Percentiles rank a stretch among this genome's conserved stretches.
Evolutionary conservation across 2,113 vertebrate genomes (phyloP).

Genomic region (Rhinogobius similis): DNA sequence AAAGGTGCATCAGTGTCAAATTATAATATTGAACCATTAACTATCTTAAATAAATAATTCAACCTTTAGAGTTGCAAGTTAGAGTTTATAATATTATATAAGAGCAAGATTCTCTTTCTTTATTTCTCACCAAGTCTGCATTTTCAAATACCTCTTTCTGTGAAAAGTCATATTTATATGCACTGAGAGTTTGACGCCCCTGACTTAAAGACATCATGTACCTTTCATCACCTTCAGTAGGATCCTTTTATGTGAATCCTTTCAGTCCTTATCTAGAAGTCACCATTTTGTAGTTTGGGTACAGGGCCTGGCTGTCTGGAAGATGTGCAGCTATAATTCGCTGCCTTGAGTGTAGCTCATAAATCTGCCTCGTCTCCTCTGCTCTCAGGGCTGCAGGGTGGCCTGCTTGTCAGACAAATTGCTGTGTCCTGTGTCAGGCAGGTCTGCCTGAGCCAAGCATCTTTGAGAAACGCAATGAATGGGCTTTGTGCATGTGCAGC

Average conservation of each 20-base stretch:
- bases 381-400: slow-evolving; percentile 5
- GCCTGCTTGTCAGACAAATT: slow-evolving; percentile 12
- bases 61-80: background rate
- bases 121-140: too few species aligned
- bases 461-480: background rate
- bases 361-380: slow-evolving; percentile 6
- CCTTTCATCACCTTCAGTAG: background rate
- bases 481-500: background rate
- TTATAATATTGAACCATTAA: background rate
- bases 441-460: slow-evolving; percentile 8
- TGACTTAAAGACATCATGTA: background rate
- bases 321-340: slow-evolving; percentile 11
- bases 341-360: slow-evolving; percentile 2
- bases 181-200: background rate
- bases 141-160: too few species aligned
- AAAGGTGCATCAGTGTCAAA: background rate
- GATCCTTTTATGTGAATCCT: background rate
- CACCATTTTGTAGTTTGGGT: background rate
- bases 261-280: background rate
- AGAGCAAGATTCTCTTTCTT: background rate
- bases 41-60: background rate
- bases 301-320: background rate
- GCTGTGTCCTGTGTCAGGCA: slow-evolving; percentile 10
- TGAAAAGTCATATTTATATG: too few species aligned
- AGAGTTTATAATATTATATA: too few species aligned